Percentiles rank a stretch among this genome's conserved stretches.
phyloP scores from a whole-genome alignment of 2,888 invertebrate genomes.

The Acleris sparsana region DNA sequence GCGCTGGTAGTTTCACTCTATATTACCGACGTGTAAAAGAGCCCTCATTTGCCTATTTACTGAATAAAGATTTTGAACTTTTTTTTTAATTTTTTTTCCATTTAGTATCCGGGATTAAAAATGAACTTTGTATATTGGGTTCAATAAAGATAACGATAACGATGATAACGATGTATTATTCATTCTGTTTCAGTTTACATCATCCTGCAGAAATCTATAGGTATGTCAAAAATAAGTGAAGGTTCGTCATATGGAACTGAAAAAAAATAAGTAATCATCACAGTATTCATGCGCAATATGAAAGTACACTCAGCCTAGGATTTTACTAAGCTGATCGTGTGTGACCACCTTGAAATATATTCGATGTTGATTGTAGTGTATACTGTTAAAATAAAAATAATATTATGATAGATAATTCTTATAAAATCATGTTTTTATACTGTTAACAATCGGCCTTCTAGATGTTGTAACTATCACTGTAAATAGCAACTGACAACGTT shows the following conservation, averaged over 20 bases:
- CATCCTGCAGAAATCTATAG: conserved; percentile 90
- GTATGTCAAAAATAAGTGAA: conserved; percentile 93
- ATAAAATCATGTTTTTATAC: conserved; percentile 31
- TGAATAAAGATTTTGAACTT: no score
- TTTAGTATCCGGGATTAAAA: no score
- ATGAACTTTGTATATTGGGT: no score
- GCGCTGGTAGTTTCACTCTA: no score
- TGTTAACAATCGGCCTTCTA: conserved; percentile 31
- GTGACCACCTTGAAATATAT: not conserved
- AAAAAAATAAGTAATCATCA: conserved; percentile 62
- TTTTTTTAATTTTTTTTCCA: no score
- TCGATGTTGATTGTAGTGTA: conserved; percentile 37
- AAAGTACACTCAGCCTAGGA: conserved; percentile 12
- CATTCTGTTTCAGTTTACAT: conserved; percentile 87
- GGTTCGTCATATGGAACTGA: conserved; percentile 91
- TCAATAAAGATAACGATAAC: not conserved
- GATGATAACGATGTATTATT: conserved; percentile 14
- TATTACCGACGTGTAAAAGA: no score
- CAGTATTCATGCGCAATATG: conserved; percentile 29
- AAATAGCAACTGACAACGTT: not conserved
- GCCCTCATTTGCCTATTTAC: no score
- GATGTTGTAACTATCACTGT: conserved; percentile 17
- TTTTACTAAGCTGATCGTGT: not conserved
- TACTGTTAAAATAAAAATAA: conserved; percentile 18
- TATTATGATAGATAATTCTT: conserved; percentile 23